phyloP scores from a whole-genome alignment of 1,140 invertebrate species.

The Cataglyphis hispanica region DNA sequence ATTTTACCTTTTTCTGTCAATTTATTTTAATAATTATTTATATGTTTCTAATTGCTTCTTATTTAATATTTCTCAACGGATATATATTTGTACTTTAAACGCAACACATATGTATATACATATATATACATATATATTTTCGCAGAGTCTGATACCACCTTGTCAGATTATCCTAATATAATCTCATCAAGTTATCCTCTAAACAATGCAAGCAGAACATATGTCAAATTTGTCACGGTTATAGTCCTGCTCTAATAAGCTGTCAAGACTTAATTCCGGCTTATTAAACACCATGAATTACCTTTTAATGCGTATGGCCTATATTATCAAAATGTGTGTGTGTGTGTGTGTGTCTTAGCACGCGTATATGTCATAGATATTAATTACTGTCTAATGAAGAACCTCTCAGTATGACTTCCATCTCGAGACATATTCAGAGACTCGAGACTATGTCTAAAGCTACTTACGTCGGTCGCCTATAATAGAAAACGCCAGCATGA shows the following conservation, averaged over 20 bases:
- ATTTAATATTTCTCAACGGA: not conserved
- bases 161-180: not conserved
- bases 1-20: not conserved
- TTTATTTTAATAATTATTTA: constrained; percentile 1
- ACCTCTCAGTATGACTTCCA: not conserved
- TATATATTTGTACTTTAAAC: not conserved
- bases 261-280: constrained; percentile 1
- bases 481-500: constrained; percentile 5
- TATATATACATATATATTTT: not conserved
- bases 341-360: no score
- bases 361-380: not conserved
- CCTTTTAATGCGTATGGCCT: not conserved
- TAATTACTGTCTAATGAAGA: constrained; percentile 3
- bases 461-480: not conserved
- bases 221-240: not conserved
- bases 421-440: not conserved
- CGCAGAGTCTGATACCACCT: not conserved
- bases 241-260: not conserved
- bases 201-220: constrained; percentile 3
- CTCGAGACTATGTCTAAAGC: no score
- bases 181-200: not conserved
- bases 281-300: constrained; percentile 16
- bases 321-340: not conserved
- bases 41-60: not conserved
- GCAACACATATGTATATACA: no score